Base-by-base conservation (phyloP, 2,113 vertebrate genomes). In the Aepyceros melampus region DNA sequence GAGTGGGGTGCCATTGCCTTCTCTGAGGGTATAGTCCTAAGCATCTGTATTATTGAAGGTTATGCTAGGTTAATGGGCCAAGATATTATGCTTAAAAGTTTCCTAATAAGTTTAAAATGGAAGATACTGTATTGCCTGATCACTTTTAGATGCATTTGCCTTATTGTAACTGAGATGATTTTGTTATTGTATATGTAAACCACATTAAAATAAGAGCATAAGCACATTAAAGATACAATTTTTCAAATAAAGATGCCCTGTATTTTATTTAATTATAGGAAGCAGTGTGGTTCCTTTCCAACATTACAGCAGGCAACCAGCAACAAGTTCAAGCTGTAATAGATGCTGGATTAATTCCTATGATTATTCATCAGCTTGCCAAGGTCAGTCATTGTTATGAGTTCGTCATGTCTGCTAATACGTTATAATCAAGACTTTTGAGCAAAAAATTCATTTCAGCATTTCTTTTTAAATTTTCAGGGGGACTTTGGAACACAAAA, bases 271-370 rank as follows among this genome's bases (percentile, higher is more conserved):
- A 87, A 90, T 97, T 98, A 67, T 97, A 99, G 99, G 99, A 99
- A 99, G 99, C 99, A 85, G 99, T 99, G 95, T 99, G 99, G 99
- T 99, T 99, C 99, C 99, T 99, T 98, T 99, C 99, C 99, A 99
- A 99, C 98, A 99, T 99, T 98, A 99, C 99, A 98, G 99, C 99
- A 98, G 99, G 99, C 97, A 99, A 99, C 98, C 99, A 99, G 98
- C 99, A 99, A 98, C 99, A 99, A 99, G 99, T 99, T 98, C 99
- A 99, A 97, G 99, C 99, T 98, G 99, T 99, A 97, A 99, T 99
- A 97, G 99, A 99, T 98, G 99, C 99, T 95, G 99, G 99, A 76
- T 99, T 99, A 98, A 99, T 99, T 98, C 99, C 99, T 79, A 99
- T 99, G 99, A 99, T 99, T 98, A 99, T 99, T 98, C 99, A 99